Conservation (phyloP, 2,888 invertebrate species). For the Chelonus formosanus region DNA sequence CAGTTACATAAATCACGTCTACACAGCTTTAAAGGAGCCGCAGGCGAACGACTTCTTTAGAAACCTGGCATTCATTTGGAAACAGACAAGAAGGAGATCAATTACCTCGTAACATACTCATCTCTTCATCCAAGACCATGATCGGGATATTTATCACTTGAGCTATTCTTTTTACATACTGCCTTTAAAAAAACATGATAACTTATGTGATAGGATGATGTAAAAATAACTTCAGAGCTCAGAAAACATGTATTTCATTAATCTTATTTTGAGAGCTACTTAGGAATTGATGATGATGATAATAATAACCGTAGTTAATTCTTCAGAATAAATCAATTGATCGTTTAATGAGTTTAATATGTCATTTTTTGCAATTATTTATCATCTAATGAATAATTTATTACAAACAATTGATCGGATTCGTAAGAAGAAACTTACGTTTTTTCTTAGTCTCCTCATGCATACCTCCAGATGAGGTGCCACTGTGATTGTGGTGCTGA, state of each 20-base stretch:
- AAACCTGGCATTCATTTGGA: slow-evolving; percentile 47
- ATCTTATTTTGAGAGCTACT: too few species aligned
- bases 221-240: too few species aligned
- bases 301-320: too few species aligned
- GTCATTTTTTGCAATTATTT: background rate
- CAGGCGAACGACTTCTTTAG: slow-evolving; percentile 29
- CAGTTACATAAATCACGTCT: slow-evolving; percentile 28
- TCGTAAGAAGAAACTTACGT: slow-evolving; percentile 63
- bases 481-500: slow-evolving; percentile 59
- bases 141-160: slow-evolving; percentile 23
- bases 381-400: background rate
- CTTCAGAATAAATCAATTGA: too few species aligned
- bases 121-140: slow-evolving; percentile 35
- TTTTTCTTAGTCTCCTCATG: slow-evolving; percentile 63
- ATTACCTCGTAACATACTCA: slow-evolving; percentile 51
- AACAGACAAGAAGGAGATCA: slow-evolving; percentile 58
- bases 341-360: background rate
- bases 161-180: background rate
- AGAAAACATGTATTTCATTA: too few species aligned
- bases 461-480: slow-evolving; percentile 61
- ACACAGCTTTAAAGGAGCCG: slow-evolving; percentile 9
- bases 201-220: too few species aligned
- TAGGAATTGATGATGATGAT: too few species aligned
- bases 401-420: slow-evolving; percentile 22
- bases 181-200: too few species aligned